phyloP scores from a whole-genome alignment of 2,113 vertebrate species.

The Amphilophus citrinellus region DNA sequence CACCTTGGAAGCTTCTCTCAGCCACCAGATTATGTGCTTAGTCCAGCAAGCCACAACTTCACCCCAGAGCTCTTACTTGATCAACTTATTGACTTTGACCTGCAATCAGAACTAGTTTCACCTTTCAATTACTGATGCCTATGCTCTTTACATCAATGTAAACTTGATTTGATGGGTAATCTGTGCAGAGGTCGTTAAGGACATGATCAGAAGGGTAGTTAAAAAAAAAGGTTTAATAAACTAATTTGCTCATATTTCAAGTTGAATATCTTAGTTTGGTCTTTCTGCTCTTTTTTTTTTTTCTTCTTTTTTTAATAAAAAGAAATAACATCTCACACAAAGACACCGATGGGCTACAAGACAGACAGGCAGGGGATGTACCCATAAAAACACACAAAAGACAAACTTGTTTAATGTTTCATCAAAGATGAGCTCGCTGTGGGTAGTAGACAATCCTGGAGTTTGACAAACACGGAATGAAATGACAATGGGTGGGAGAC shows the following conservation, averaged over 20 bases:
- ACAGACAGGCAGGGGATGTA: background rate
- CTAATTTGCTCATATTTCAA: background rate
- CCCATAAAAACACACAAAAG: background rate
- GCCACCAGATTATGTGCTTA: conserved; percentile 66
- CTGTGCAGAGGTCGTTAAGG: background rate
- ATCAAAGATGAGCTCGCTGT: conserved; percentile 57
- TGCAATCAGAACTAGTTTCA: conserved; percentile 69
- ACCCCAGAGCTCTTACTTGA: conserved; percentile 46
- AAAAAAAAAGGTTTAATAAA: background rate
- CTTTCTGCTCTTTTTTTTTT: background rate
- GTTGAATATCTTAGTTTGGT: background rate
- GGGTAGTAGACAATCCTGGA: conserved; percentile 26
- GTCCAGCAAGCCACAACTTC: conserved; percentile 62
- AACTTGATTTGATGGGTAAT: conserved; percentile 38
- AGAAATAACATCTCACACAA: background rate
- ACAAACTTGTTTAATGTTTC: conserved; percentile 53
- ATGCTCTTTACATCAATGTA: conserved; percentile 39
- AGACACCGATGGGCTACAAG: background rate
- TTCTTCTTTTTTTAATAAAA: background rate
- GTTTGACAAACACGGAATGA: conserved; percentile 57
- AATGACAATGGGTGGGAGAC: conserved; percentile 61
- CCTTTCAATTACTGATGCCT: conserved; percentile 67
- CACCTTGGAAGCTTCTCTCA: conserved; percentile 71
- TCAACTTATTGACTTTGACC: conserved; percentile 71
- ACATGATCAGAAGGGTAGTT: conserved; percentile 32